Percentiles rank a stretch among this genome's conserved stretches.
Conservation (phyloP, 2,113 vertebrate genomes). For the Athene noctua region DNA sequence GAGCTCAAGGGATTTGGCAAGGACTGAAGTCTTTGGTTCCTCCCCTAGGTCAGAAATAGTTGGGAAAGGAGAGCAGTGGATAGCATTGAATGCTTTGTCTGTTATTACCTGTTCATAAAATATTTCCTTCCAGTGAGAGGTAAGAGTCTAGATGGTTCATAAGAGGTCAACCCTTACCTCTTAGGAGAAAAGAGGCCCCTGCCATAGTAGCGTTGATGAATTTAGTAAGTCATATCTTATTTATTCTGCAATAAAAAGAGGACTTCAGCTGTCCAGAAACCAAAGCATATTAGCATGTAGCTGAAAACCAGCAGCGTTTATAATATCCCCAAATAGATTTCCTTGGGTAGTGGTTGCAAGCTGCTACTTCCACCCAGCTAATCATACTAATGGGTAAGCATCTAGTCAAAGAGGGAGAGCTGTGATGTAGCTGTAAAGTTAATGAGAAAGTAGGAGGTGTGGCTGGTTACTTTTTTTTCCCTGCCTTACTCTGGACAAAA, state of each 20-base stretch:
- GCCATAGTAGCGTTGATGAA: not conserved
- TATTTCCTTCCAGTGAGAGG: not conserved
- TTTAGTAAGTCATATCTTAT: accelerated
- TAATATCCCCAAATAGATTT: not conserved
- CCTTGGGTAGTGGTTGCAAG: not conserved
- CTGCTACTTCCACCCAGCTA: not conserved
- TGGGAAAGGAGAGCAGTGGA: not conserved
- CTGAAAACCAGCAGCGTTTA: not conserved
- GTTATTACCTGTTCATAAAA: not conserved
- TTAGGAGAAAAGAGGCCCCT: not conserved
- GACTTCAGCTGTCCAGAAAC: not conserved
- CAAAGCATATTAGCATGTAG: not conserved
- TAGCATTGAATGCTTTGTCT: not conserved
- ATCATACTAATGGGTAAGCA: not conserved
- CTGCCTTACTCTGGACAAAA: not conserved
- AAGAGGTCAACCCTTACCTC: not conserved
- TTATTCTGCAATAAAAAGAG: not conserved
- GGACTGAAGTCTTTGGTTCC: not conserved
- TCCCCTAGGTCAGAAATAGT: not conserved
- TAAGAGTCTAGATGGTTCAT: not conserved
- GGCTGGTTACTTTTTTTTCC: not conserved
- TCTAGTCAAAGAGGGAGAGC: not conserved
- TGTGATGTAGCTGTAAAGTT: not conserved
- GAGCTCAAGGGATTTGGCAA: not conserved
- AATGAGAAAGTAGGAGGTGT: not conserved